These are phyloP conservation scores for Eugnorisma glareosa DNA, from an alignment of 2,888 invertebrate genomes.

Conservation along the genomic window DNA sequence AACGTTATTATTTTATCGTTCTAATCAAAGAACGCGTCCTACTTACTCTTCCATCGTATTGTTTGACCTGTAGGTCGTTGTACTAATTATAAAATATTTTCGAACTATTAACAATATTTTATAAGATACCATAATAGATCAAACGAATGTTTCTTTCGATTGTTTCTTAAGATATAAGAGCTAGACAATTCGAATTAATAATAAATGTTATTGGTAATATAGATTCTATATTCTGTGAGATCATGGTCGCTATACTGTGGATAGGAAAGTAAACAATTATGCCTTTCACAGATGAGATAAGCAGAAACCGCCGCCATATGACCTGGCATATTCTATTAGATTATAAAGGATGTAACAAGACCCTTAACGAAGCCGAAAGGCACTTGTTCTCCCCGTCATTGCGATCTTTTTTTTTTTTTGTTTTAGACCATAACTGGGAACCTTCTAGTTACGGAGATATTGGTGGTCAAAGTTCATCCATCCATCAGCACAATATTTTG, in stretches of 20 bases:
- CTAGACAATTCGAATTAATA: conserved; percentile 4
- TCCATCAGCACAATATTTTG: too few species aligned
- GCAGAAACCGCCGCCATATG: not conserved
- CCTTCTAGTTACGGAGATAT: too few species aligned
- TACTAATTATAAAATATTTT: conserved; percentile 12
- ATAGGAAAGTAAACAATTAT: not conserved
- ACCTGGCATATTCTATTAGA: not conserved
- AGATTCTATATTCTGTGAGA: not conserved
- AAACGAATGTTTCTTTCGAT: conserved; percentile 16
- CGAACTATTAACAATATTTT: not conserved
- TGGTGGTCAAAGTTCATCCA: too few species aligned
- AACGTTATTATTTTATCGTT: conserved; percentile 5
- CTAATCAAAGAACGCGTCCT: not conserved
- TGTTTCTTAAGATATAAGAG: not conserved
- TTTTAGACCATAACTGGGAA: too few species aligned
- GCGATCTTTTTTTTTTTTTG: too few species aligned
- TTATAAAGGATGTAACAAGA: too few species aligned
- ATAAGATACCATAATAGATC: not conserved
- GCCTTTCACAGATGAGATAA: not conserved
- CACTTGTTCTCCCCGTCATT: too few species aligned
- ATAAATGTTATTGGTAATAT: not conserved
- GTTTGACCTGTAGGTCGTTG: conserved; percentile 12
- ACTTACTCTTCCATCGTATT: not conserved
- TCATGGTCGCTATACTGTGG: not conserved
- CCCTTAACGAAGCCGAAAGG: too few species aligned